Conservation (phyloP, 92 coral and sea anemone genomes). For the Porites lobata region DNA sequence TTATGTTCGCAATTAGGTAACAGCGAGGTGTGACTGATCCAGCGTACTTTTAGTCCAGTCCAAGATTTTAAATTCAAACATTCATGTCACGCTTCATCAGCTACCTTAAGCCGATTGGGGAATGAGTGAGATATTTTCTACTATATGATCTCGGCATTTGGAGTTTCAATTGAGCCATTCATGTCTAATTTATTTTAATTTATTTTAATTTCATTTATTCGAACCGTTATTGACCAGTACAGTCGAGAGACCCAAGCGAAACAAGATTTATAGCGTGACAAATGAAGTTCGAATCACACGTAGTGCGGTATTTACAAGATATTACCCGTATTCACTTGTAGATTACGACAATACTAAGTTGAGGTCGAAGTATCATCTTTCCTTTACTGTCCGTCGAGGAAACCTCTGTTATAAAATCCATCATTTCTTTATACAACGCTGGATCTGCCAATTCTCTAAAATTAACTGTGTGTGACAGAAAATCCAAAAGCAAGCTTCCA, state of each 20-base stretch:
- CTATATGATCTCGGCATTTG: no score
- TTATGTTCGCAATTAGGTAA: background rate
- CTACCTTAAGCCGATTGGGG: no score
- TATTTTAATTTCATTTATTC: no score
- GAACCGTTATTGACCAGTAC: no score
- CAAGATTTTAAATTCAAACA: background rate
- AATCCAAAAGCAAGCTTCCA: conserved; percentile 44
- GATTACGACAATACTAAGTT: background rate
- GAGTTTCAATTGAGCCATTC: no score
- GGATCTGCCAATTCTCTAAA: conserved; percentile 38
- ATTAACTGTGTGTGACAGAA: conserved; percentile 46
- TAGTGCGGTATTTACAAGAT: no score
- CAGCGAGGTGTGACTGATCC: background rate
- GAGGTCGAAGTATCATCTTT: background rate
- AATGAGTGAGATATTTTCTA: no score
- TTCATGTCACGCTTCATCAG: background rate
- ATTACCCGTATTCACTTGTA: background rate
- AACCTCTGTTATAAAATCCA: conserved; percentile 26
- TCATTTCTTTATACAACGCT: conserved; percentile 28
- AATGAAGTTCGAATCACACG: no score
- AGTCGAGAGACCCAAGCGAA: no score
- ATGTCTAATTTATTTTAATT: no score
- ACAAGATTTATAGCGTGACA: no score
- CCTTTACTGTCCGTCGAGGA: conserved; percentile 6
- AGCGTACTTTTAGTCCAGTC: background rate